A percentile compares a stretch with the other conserved stretches of the same genome.
phyloP scores from a whole-genome alignment of 2,797 vertebrate genomes.

The Neoniphon sammara region DNA sequence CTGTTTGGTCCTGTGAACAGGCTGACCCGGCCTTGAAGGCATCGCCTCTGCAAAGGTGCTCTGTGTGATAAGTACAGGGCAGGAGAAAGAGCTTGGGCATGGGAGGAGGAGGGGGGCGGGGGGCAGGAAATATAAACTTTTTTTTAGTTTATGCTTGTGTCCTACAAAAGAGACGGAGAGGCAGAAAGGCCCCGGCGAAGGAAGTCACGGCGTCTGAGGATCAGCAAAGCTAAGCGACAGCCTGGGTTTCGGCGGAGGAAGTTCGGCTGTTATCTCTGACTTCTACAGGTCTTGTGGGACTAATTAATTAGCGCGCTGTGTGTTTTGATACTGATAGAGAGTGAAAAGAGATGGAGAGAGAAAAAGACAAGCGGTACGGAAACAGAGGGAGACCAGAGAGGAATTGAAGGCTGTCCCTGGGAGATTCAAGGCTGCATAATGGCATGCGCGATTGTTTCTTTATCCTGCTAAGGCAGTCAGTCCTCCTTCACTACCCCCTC shows the following conservation, averaged over 20 bases:
- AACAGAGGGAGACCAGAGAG: constrained; percentile 35
- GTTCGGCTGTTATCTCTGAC: constrained; percentile 45
- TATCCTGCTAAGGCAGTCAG: constrained; percentile 14
- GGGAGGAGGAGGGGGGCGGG: too few species aligned
- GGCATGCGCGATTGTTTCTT: constrained; percentile 20
- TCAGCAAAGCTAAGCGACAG: constrained; percentile 42
- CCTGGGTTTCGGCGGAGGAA: constrained; percentile 25
- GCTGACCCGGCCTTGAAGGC: background rate
- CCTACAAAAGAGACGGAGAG: constrained; percentile 4
- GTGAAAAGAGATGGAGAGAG: constrained; percentile 24
- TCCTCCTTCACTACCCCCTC: background rate
- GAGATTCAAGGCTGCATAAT: constrained; percentile 45
- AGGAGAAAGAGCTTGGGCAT: constrained; percentile 1
- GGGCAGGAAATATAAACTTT: constrained; percentile 14
- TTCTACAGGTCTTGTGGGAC: constrained; percentile 57
- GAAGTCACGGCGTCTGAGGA: constrained; percentile 29
- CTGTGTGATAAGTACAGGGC: constrained; percentile 6
- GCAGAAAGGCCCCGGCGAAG: background rate
- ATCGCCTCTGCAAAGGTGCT: constrained; percentile 27
- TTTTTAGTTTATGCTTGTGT: background rate
- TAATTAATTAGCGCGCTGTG: constrained; percentile 68
- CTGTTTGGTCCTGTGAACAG: background rate
- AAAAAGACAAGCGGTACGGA: constrained; percentile 5
- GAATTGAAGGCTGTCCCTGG: constrained; percentile 27
- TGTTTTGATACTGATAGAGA: constrained; percentile 49